phyloP scores from a whole-genome alignment of 2,113 vertebrate species.

The Notarius lentiginosus region DNA sequence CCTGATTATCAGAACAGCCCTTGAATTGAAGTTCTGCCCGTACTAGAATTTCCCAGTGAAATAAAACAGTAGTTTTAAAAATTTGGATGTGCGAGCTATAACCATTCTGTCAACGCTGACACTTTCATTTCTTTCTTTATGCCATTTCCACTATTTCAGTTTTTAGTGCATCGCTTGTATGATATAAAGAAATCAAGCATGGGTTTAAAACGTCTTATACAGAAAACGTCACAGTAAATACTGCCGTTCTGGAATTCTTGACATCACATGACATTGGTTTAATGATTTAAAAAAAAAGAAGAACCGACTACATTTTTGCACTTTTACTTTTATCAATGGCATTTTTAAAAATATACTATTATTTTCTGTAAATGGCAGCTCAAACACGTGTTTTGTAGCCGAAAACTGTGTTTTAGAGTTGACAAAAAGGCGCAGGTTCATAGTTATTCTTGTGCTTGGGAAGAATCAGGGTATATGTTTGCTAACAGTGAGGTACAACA shows the following conservation, averaged over 20 bases:
- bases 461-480: neutral
- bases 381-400: neutral
- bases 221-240: neutral
- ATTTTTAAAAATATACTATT: no score
- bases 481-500: neutral
- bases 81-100: neutral
- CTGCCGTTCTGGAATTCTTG: neutral
- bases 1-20: neutral
- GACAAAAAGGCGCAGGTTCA: neutral
- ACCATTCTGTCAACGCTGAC: neutral
- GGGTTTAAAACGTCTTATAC: neutral
- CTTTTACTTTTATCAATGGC: no score
- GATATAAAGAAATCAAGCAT: neutral
- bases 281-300: no score
- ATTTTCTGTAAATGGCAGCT: neutral
- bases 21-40: neutral
- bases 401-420: neutral
- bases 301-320: no score
- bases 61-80: neutral
- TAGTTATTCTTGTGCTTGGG: neutral
- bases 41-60: neutral
- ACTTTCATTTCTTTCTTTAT: neutral
- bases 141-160: neutral
- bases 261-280: neutral
- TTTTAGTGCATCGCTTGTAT: neutral